Base-by-base conservation (phyloP, 2,888 invertebrate genomes). In the Coecobrya sp. region DNA sequence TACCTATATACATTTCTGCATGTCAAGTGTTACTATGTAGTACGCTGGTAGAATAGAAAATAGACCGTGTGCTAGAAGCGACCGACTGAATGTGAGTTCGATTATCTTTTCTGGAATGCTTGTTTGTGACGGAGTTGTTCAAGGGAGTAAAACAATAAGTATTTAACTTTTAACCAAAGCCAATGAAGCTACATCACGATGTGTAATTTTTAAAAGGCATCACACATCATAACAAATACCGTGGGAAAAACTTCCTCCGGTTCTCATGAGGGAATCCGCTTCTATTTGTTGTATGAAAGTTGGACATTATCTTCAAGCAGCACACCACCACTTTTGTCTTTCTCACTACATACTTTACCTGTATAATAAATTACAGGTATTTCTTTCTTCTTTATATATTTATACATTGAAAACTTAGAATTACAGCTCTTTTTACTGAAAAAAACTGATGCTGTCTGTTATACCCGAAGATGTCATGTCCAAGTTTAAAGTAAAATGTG, bases 171-270 rank as follows among this genome's bases (percentile, higher is more conserved):
- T 4, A 42, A 45, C 42, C 45, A 62, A 59, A 73, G 25, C 86
- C 55, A 87, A 76, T 87, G 76, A 76, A 76, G 76, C 55, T 76
- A 76, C 76, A 76, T 87, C 59, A 59, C 82, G 82, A 59, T 30
- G 55, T 82, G 82, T 82, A 82, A 59, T 82, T 82, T 82, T 82
- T 82, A 82, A 82, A 82, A 82, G 59, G 59, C 59, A 76, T 76
- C 76, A 25, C 76, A 81, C 55, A 73, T 59, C 59, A 76, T 49
- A 88, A 59, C 88, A 88, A 88, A 88, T 88, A 79, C 81, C 88
- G 88, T 88, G 88, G 65, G 88, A 88, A 81, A 25, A 19, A 27
- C 79, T 68, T 81, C 81, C 88, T 79, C 88, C 88, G 79, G 88
- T 88, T 88, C 88, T 88, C 88, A 88, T 88, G 88, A 88, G 45